Conservation (phyloP, 2,113 vertebrate genomes). For the Brachyistius frenatus region DNA sequence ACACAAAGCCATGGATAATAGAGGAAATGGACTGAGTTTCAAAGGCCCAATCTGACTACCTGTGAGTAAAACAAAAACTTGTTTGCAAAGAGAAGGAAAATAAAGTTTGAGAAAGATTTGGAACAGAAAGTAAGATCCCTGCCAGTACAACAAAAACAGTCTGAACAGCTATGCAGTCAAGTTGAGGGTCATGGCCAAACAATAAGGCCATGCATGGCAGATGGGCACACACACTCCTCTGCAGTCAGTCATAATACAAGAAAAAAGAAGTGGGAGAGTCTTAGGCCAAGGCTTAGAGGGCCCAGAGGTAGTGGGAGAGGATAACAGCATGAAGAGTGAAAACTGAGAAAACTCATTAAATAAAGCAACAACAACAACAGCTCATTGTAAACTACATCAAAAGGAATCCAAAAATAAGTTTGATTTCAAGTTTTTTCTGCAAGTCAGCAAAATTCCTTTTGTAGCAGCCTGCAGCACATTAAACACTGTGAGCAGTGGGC, state of each 20-base stretch:
- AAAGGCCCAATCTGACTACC: slow-evolving; percentile 55
- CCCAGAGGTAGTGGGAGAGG: slow-evolving; percentile 41
- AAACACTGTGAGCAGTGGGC: slow-evolving; percentile 37
- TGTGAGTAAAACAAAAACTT: slow-evolving; percentile 63
- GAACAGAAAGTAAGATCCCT: slow-evolving; percentile 33
- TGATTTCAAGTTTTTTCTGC: slow-evolving; percentile 54
- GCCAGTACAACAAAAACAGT: slow-evolving; percentile 43
- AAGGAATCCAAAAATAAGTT: slow-evolving; percentile 56
- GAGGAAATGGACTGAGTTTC: slow-evolving; percentile 56
- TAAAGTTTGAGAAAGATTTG: slow-evolving; percentile 47
- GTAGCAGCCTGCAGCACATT: slow-evolving; percentile 40
- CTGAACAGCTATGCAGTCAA: slow-evolving; percentile 24
- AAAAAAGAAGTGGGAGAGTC: slow-evolving; percentile 47
- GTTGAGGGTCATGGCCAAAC: slow-evolving; percentile 35
- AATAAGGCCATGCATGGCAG: slow-evolving; percentile 50
- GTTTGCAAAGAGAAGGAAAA: slow-evolving; percentile 61
- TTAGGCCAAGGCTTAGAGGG: slow-evolving; percentile 36
- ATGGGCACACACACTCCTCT: slow-evolving; percentile 60
- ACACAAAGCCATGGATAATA: slow-evolving; percentile 53
- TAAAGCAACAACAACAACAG: slow-evolving; percentile 26
- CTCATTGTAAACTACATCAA: slow-evolving; percentile 56
- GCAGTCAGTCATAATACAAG: slow-evolving; percentile 73
- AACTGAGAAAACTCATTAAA: slow-evolving; percentile 36
- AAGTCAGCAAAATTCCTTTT: slow-evolving; percentile 62
- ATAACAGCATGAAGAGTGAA: slow-evolving; percentile 41